Evolutionary conservation across 2,888 invertebrate genomes (phyloP).

Genomic region (Tetramorium bicarinatum): DNA sequence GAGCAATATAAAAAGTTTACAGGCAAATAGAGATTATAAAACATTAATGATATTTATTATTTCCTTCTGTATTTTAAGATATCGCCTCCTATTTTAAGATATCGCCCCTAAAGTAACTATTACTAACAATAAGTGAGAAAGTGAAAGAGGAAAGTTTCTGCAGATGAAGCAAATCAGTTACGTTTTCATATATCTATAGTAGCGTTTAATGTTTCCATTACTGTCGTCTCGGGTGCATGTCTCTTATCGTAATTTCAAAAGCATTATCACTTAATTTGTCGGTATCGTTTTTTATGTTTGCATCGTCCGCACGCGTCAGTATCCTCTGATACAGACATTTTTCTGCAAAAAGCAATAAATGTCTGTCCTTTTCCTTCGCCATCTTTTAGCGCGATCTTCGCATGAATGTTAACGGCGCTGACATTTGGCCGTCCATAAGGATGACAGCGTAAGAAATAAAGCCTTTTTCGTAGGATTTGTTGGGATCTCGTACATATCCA

Average conservation of each 20-base stretch:
- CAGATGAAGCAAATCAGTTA: too few species aligned
- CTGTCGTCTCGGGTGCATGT: not conserved
- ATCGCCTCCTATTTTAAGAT: too few species aligned
- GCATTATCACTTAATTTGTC: conserved; percentile 41
- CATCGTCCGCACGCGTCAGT: not conserved
- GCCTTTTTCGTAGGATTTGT: conserved; percentile 81
- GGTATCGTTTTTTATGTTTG: conserved; percentile 28
- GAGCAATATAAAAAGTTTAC: too few species aligned
- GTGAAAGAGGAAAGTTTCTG: too few species aligned
- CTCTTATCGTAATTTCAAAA: conserved; percentile 39
- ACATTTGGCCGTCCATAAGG: conserved; percentile 72
- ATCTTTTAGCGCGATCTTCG: not conserved
- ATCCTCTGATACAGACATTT: conserved; percentile 9
- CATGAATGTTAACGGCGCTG: conserved; percentile 57
- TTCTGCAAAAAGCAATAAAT: conserved; percentile 35
- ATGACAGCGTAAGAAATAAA: conserved; percentile 73
- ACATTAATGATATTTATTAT: too few species aligned
- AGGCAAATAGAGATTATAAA: too few species aligned
- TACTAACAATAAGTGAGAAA: too few species aligned
- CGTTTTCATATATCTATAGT: conserved; percentile 3
- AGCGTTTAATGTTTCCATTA: conserved; percentile 36
- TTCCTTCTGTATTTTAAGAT: too few species aligned
- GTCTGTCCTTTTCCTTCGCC: not conserved
- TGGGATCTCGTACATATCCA: conserved; percentile 81
- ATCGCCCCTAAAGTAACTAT: too few species aligned